Evolutionary conservation across 2,888 invertebrate genomes (phyloP).

Genomic region (Sphaerophoria taeniata): DNA sequence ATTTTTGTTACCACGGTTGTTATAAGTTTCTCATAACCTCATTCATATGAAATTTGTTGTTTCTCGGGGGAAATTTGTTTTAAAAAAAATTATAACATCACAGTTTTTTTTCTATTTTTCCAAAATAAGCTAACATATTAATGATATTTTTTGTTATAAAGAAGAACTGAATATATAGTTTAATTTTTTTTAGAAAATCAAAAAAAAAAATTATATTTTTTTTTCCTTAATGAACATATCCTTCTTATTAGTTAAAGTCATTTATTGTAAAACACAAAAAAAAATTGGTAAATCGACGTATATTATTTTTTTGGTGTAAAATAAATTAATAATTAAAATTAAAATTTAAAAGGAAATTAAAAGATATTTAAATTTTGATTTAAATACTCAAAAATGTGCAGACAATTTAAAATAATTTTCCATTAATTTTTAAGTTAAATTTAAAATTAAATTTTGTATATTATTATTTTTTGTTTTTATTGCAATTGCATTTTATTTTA

Average conservation of each 20-base stretch:
- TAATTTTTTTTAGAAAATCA: conserved; percentile 49
- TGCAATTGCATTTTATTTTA: conserved; percentile 44
- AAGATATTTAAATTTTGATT: conserved; percentile 28
- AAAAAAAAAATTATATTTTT: conserved; percentile 52
- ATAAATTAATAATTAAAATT: neutral
- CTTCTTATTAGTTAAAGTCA: conserved; percentile 61
- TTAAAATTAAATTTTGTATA: conserved; percentile 45
- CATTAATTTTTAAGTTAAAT: conserved; percentile 49
- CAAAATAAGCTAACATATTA: conserved; percentile 19
- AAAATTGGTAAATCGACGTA: conserved; percentile 38
- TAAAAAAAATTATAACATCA: conserved; percentile 26
- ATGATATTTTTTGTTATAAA: conserved; percentile 26
- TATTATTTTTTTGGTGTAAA: conserved; percentile 4
- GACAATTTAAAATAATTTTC: conserved; percentile 8
- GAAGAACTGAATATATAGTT: conserved; percentile 61
- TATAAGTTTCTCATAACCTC: conserved; percentile 1
- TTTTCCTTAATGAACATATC: conserved; percentile 53
- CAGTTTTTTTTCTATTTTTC: neutral
- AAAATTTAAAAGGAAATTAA: neutral
- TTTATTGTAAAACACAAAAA: conserved; percentile 25
- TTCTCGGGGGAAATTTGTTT: conserved; percentile 64
- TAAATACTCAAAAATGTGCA: conserved; percentile 7
- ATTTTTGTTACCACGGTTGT: conserved; percentile 2
- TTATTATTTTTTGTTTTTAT: conserved; percentile 6
- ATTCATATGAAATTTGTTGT: conserved; percentile 48